Evolutionary conservation across 2,113 vertebrate genomes (phyloP), one percentile per base, ranked within the genome.

Genomic region (Chloropsis hardwickii): DNA sequence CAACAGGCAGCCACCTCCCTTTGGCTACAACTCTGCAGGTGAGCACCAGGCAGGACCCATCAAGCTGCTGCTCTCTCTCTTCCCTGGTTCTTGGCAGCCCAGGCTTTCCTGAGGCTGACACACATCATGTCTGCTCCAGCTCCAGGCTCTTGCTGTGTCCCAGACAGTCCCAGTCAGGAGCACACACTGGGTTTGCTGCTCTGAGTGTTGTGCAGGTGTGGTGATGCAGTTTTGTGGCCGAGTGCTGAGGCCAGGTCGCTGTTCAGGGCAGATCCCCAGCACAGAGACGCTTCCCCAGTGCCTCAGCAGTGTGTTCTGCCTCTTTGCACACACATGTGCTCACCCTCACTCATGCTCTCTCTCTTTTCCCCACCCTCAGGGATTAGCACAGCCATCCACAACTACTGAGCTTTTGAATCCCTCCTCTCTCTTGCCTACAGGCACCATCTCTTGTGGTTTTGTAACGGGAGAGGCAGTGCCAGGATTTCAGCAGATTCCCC

Each of bases 1-100:
- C 39, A 98, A 96, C 94, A 92, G 98, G 79, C 97, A 97, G 58
- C 97, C 96, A 22, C 97, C 97, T 92, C 97, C 96, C 0, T 98
- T 98, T 27, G 96, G 97, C 78, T 98, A 98, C 96, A 98, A 94
- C 85, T 96, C 97, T 8, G 95, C 95, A 94, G 96, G 97, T 98
- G 93, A 97, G 97, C 62, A 2, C 64, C 4, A 37, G 44, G 9
- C 48, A 61, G 10, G 14, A 18, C 29, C 33, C 48, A 14, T 28
- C 25, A 48, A 10, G 1, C n/a, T 50, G 57, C 60, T 51, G 11
- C 0, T 54, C 2, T 27, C 2, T 27, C 54, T 44, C 3, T 27
- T 14, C 50, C 40, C 74, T 48, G 64, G 15, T 10, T 3, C 15
- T 44, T 42, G 31, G 81, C 60, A 57, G 33, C 14, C 72, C 8